Evolutionary conservation across 2,797 vertebrate genomes (phyloP).

Genomic region (Gadopsis marmoratus): DNA sequence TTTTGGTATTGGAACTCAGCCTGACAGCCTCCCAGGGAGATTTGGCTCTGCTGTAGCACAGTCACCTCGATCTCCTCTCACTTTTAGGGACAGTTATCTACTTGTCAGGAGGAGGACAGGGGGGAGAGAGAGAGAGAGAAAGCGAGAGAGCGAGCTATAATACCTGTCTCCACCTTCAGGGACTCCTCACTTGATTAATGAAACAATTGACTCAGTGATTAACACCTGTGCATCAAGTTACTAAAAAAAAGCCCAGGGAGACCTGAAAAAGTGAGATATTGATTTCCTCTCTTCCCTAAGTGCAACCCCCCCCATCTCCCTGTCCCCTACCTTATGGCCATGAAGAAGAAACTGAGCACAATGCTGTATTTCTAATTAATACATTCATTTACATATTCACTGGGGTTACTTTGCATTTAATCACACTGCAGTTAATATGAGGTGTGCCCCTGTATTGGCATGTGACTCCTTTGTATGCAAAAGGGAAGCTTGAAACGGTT

Average conservation of each 20-base stretch:
- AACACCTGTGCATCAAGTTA: constrained; percentile 78
- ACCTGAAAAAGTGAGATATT: constrained; percentile 74
- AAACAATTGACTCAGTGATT: constrained; percentile 85
- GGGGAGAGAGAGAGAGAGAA: constrained; percentile 22
- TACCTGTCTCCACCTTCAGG: constrained; percentile 74
- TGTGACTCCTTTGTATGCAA: constrained; percentile 35
- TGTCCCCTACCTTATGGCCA: constrained; percentile 54
- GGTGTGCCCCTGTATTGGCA: constrained; percentile 7
- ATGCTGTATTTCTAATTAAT: constrained; percentile 64
- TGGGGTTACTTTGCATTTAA: constrained; percentile 55
- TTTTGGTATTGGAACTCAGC: constrained; percentile 51
- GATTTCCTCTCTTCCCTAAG: constrained; percentile 71
- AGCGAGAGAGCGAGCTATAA: constrained; percentile 42
- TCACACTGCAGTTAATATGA: constrained; percentile 25
- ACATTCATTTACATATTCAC: constrained; percentile 67
- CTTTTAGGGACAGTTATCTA: constrained; percentile 74
- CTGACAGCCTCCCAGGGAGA: constrained; percentile 73
- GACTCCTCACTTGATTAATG: constrained; percentile 84
- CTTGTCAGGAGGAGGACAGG: constrained; percentile 70
- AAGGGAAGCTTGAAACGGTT: constrained; percentile 6
- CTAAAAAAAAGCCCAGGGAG: constrained; percentile 80
- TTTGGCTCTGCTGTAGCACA: constrained; percentile 65
- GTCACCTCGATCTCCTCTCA: constrained; percentile 78
- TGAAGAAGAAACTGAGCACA: constrained; percentile 45
- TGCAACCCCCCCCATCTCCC: constrained; percentile 38